Percentiles rank a stretch among this genome's conserved stretches.
These are phyloP conservation scores for Amblyteles armatorius DNA, from an alignment of 2,888 invertebrate species.

Conservation along the genomic window DNA sequence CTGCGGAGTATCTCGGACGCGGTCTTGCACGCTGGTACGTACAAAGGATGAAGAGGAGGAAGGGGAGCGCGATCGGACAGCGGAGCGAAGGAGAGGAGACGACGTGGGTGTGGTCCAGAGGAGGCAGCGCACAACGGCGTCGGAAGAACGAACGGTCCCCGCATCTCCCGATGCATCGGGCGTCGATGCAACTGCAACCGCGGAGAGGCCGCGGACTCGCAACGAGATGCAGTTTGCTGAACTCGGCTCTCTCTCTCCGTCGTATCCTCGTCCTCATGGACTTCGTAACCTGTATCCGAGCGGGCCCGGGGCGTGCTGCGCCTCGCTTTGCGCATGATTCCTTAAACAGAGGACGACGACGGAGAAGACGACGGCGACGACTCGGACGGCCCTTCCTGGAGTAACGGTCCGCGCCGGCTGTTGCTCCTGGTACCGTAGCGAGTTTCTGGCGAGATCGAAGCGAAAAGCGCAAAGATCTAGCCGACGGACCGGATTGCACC, in stretches of 20 bases:
- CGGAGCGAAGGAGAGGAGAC: conserved; percentile 58
- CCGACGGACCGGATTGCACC: conserved; percentile 20
- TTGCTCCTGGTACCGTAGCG: conserved; percentile 53
- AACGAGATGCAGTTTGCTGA: conserved; percentile 46
- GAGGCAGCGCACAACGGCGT: conserved; percentile 50
- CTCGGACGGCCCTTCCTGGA: conserved; percentile 71
- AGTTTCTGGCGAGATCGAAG: conserved; percentile 44
- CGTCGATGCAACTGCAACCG: conserved; percentile 52
- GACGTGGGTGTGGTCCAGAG: conserved; percentile 79
- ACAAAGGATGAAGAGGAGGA: conserved; percentile 51
- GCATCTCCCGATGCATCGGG: conserved; percentile 23
- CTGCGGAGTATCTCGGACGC: conserved; percentile 39
- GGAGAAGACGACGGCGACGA: conserved; percentile 45
- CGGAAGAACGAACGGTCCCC: conserved; percentile 21
- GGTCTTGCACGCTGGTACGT: conserved; percentile 5
- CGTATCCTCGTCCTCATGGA: conserved; percentile 69
- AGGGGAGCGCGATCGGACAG: conserved; percentile 43
- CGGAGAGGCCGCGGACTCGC: conserved; percentile 7
- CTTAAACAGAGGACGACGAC: conserved; percentile 45
- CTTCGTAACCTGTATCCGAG: conserved; percentile 76
- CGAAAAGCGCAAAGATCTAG: conserved; percentile 46
- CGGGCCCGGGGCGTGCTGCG: conserved; percentile 72
- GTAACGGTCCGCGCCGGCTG: conserved; percentile 74
- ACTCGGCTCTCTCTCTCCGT: conserved; percentile 50
- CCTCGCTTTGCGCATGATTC: conserved; percentile 68